phyloP scores from a whole-genome alignment of 2,113 vertebrate species.

The Condylura cristata region DNA sequence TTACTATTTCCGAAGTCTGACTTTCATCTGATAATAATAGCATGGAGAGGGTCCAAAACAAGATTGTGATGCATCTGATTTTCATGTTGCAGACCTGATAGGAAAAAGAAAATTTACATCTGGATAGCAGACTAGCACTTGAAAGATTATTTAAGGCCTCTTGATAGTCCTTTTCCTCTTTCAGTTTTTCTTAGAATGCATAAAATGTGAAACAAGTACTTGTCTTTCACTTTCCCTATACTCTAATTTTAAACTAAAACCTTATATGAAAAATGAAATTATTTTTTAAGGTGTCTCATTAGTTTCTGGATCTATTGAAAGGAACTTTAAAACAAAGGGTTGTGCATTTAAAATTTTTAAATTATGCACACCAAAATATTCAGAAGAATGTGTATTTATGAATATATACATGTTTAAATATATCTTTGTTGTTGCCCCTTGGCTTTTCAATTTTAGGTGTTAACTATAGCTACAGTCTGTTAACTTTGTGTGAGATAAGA shows the following conservation, averaged over 20 bases:
- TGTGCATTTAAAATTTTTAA: slow-evolving; percentile 20
- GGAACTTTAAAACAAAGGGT: not conserved
- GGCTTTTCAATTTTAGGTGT: not conserved
- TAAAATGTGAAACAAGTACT: not conserved
- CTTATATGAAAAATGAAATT: not conserved
- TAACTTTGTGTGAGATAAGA: not conserved
- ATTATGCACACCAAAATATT: not conserved
- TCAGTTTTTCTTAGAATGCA: slow-evolving; percentile 33
- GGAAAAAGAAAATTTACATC: slow-evolving; percentile 62
- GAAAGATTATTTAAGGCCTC: not conserved
- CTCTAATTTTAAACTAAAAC: slow-evolving; percentile 12
- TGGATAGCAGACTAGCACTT: not conserved
- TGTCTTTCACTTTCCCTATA: not conserved
- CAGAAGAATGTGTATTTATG: not conserved
- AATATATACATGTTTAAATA: not conserved
- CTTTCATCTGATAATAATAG: slow-evolving; percentile 53
- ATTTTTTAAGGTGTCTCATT: not conserved
- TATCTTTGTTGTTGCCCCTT: slow-evolving; percentile 12
- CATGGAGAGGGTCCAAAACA: slow-evolving; percentile 70
- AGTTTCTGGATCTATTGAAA: not conserved
- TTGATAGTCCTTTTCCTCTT: slow-evolving; percentile 31
- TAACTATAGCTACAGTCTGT: not conserved
- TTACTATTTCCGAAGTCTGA: slow-evolving; percentile 82
- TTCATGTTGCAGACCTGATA: slow-evolving; percentile 82
- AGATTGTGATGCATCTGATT: slow-evolving; percentile 62